Conservation (phyloP, 2,797 vertebrate species). For the Coregonus sp. region DNA sequence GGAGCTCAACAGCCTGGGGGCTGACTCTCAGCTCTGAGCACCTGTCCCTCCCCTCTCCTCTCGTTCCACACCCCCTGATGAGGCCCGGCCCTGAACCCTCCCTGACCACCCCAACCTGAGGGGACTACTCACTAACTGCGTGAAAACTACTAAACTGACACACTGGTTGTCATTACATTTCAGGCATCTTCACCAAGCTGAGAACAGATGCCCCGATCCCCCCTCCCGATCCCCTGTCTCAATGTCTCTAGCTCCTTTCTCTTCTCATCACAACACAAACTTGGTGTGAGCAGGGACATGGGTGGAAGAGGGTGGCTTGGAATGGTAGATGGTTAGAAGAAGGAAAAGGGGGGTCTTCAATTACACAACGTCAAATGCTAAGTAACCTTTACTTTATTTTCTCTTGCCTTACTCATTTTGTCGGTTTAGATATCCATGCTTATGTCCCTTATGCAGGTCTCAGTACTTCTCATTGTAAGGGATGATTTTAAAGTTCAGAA, state of each 20-base stretch:
- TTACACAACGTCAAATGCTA: conserved; percentile 10
- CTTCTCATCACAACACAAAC: conserved; percentile 31
- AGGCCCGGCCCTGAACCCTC: neutral
- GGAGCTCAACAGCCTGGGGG: conserved; percentile 92
- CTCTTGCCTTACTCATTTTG: conserved; percentile 6
- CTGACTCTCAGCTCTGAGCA: conserved; percentile 92
- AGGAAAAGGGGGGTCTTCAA: conserved; percentile 45
- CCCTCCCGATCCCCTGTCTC: conserved; percentile 21
- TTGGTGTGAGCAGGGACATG: neutral
- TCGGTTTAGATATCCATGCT: neutral
- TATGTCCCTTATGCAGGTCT: neutral
- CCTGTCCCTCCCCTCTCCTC: neutral
- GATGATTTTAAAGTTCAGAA: too few species aligned
- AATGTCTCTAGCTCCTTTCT: conserved; percentile 23
- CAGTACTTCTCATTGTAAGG: neutral
- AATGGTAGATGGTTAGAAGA: conserved; percentile 42
- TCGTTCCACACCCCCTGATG: neutral
- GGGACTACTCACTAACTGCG: conserved; percentile 27
- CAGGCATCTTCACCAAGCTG: conserved; percentile 35
- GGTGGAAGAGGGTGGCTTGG: neutral
- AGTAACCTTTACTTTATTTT: conserved; percentile 19
- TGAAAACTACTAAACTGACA: conserved; percentile 45
- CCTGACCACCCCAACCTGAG: conserved; percentile 32
- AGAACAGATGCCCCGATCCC: conserved; percentile 16
- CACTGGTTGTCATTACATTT: conserved; percentile 64